Evolutionary conservation across 2,113 vertebrate genomes (phyloP), one percentile per base, ranked within the genome.

Genomic region (Corythornis vintsioides): DNA sequence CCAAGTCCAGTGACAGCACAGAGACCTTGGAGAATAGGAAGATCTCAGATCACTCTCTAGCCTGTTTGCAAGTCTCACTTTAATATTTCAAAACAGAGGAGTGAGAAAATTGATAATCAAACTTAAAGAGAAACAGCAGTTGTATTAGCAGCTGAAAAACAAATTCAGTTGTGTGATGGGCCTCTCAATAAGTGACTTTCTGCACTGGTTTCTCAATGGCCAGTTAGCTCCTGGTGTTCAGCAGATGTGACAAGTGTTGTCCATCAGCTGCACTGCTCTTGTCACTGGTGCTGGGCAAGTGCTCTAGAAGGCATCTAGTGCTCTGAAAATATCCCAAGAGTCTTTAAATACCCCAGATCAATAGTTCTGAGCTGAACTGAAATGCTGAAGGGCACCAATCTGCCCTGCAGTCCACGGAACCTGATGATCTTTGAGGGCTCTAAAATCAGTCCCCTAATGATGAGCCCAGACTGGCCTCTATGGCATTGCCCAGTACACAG

Each of bases 181-280:
- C 25, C 28, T 65, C 24, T 86, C 22, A 55, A 29, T 7, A 33
- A 10, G 6, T 10, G 18, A 52, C 14, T 25, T 75, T 55, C 63
- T 61, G n/a, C 7, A 55, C 1, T 56, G 76, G 5, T 29, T 60
- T 13, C 59, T 75, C 19, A 66, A n/a, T 5, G 19, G 57, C 64
- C 64, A 84, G 11, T 40, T 42, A 65, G 63, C 19, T 28, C 40
- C 25, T 50, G 18, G 7, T 60, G n/a, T 72, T 81, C 60, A 71
- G 20, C 20, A 33, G 19, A 43, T 38, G n/a, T 2, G 7, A 2
- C 13, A 11, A 0, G 6, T 10, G 10, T 13, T 40, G 25, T 35
- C 35, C 55, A 25, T 42, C 18, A 19, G 25, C 6, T 59, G 59
- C 29, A n/a, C 1, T 61, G 29, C 13, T 60, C 83, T 65, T 57